Percentiles rank a stretch among this genome's conserved stretches.
phyloP scores from a whole-genome alignment of 2,113 vertebrate genomes.

The Acinonyx jubatus region DNA sequence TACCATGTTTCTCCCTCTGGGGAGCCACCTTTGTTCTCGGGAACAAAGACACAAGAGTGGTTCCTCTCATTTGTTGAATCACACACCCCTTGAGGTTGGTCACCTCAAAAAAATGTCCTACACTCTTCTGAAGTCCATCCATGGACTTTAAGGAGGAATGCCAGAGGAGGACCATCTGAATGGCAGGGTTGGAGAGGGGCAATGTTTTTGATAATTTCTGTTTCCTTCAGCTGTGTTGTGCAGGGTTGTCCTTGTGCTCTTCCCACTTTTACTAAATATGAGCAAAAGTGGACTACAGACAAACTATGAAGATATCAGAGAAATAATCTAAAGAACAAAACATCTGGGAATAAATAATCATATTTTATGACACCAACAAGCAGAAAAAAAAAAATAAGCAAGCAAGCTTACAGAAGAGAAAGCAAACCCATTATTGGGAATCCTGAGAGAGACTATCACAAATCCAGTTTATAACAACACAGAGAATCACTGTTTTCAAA shows the following conservation, averaged over 20 bases:
- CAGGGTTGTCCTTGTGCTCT: not conserved
- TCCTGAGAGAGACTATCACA: not conserved
- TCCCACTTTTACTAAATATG: not conserved
- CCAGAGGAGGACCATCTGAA: not conserved
- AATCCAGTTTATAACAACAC: not conserved
- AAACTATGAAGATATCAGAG: not conserved
- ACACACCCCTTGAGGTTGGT: not conserved
- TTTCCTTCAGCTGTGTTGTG: not conserved
- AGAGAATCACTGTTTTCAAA: not conserved
- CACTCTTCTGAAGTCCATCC: not conserved
- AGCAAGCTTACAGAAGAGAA: not conserved
- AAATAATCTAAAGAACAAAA: not conserved
- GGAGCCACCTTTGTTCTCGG: not conserved
- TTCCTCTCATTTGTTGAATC: not conserved
- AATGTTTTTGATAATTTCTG: not conserved
- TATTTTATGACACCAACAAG: constrained; percentile 1
- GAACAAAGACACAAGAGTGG: not conserved
- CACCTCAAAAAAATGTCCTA: not conserved
- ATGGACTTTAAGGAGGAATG: not conserved
- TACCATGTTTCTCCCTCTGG: not conserved
- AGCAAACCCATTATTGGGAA: not conserved
- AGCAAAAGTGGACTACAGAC: not conserved
- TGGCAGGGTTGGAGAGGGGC: not conserved
- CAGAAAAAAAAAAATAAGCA: not conserved
- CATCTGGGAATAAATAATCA: not conserved